A percentile compares a stretch with the other conserved stretches of the same genome.
Conservation (phyloP, 2,797 vertebrate genomes). For the Microhierax caerulescens region DNA sequence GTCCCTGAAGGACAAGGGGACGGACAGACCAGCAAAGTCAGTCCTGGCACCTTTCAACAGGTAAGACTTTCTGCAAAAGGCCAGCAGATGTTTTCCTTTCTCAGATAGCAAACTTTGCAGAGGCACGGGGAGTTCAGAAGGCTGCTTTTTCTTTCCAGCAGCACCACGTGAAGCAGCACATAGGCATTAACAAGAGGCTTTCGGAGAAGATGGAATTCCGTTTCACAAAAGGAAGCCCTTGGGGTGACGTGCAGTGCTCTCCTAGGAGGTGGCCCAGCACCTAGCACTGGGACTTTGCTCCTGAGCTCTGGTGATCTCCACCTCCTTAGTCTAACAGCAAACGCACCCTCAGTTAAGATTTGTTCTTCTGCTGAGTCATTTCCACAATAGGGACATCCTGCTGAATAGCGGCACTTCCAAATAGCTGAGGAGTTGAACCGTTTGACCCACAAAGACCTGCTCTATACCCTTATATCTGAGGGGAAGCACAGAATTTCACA, state of each 20-base stretch:
- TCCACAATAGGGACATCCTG: background rate
- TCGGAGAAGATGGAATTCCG: background rate
- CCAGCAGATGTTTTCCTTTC: background rate
- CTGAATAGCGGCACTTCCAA: background rate
- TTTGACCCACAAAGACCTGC: background rate
- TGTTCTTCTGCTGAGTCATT: background rate
- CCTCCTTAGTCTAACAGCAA: background rate
- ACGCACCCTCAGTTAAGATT: background rate
- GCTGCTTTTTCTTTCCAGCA: background rate
- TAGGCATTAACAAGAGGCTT: background rate
- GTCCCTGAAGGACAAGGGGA: background rate
- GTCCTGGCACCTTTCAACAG: background rate
- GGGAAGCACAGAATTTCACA: background rate
- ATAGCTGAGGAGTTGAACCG: background rate
- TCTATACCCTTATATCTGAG: background rate
- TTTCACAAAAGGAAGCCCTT: background rate
- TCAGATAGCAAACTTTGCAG: background rate
- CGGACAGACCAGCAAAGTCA: rapidly evolving
- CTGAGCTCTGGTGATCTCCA: background rate
- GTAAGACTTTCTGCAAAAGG: background rate
- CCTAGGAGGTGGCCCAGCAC: rapidly evolving
- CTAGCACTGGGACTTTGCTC: background rate
- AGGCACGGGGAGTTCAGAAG: background rate
- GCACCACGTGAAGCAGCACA: background rate
- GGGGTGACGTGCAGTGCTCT: background rate